Evolutionary conservation across 2,888 invertebrate species (phyloP).

Genomic region (Limnephilus lunatus): DNA sequence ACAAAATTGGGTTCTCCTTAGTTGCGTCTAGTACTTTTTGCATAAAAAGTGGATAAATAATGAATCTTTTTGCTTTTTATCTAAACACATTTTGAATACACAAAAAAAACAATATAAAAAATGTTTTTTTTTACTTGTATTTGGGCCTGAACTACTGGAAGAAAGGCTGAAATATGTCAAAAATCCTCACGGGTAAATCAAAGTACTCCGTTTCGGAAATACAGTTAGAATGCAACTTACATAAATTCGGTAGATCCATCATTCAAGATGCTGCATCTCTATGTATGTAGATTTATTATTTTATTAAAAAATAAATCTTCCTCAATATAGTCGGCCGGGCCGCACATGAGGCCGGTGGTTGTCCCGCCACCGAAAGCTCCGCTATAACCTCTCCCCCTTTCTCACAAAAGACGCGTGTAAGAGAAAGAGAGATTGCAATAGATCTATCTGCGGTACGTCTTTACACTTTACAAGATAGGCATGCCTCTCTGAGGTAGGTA

Average conservation of each 20-base stretch:
- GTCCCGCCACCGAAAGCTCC: background rate
- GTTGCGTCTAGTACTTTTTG: no score
- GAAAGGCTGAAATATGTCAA: no score
- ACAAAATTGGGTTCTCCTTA: no score
- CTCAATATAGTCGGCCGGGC: constrained; percentile 6
- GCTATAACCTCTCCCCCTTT: constrained; percentile 19
- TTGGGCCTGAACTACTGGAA: no score
- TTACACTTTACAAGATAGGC: constrained; percentile 3
- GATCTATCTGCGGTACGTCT: background rate
- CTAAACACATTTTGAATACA: no score
- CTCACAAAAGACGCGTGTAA: background rate
- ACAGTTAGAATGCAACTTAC: background rate
- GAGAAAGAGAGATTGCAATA: background rate
- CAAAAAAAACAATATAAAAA: no score
- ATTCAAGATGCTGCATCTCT: background rate
- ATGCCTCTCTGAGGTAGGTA: background rate
- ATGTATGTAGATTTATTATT: constrained; percentile 41
- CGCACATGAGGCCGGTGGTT: background rate
- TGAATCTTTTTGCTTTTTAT: no score
- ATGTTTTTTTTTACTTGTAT: no score
- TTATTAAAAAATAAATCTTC: constrained; percentile 43
- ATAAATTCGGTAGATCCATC: background rate
- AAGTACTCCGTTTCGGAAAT: background rate
- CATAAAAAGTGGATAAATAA: no score
- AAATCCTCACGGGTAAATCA: background rate